Conservation (phyloP, 2,888 invertebrate genomes). For the Mystacides longicornis region DNA sequence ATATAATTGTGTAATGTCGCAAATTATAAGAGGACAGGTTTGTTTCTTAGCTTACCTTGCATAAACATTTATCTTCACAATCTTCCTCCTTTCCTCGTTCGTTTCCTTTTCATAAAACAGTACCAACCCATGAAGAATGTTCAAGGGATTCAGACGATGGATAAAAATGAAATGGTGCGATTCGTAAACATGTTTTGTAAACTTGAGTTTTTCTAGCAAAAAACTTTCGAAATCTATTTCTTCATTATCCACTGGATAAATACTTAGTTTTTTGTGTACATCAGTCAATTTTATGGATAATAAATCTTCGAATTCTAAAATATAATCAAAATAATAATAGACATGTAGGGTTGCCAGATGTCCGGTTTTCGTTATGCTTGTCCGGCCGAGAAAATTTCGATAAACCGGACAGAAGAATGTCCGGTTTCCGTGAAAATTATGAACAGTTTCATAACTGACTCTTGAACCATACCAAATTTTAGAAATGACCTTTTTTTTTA, state of each 20-base stretch:
- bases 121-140: constrained; percentile 19
- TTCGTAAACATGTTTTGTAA: not conserved
- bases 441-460: no score
- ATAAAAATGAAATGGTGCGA: not conserved
- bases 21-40: no score
- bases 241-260: constrained; percentile 9
- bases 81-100: not conserved
- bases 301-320: constrained; percentile 14
- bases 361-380: no score
- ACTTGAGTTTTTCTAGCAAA: constrained; percentile 17
- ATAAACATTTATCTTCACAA: not conserved
- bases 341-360: no score
- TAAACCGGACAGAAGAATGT: no score
- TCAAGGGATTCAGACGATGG: constrained; percentile 14
- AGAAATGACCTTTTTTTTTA: no score
- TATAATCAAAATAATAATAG: no score
- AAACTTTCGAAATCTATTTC: constrained; percentile 7
- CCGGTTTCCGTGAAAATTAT: no score
- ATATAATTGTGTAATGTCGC: no score
- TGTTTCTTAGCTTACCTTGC: not conserved
- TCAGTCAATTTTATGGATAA: constrained; percentile 13
- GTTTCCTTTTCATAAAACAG: not conserved
- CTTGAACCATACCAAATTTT: no score
- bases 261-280: constrained; percentile 11
- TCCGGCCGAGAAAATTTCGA: no score